Percentiles rank a stretch among this genome's conserved stretches.
Conservation (phyloP, 2,113 vertebrate species). For the Paramisgurnus dabryanus region DNA sequence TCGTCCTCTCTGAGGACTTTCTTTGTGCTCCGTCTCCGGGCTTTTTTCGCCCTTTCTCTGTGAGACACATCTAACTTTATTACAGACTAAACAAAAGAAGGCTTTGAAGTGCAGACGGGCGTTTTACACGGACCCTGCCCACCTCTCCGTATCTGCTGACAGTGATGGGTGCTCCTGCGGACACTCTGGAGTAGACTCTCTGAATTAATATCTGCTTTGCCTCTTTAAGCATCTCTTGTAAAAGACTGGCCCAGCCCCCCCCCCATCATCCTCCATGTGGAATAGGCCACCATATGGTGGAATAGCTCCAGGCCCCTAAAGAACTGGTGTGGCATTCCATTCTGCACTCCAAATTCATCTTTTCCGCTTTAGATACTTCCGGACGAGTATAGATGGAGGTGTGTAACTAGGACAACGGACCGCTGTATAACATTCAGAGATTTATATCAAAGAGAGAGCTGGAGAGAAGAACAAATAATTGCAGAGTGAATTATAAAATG, state of each 20-base stretch:
- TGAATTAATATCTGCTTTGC: conserved; percentile 59
- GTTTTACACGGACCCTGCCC: conserved; percentile 44
- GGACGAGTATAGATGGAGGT: conserved; percentile 18
- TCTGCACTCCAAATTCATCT: conserved; percentile 52
- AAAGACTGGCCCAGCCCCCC: conserved; percentile 55
- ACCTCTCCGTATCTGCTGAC: conserved; percentile 34
- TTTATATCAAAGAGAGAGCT: conserved; percentile 5
- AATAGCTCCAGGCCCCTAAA: conserved; percentile 66
- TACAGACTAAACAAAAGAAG: conserved; percentile 58
- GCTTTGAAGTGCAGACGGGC: conserved; percentile 47
- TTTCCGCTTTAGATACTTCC: conserved; percentile 37
- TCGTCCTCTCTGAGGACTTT: conserved; percentile 51
- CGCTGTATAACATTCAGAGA: background rate
- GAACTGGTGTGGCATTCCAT: conserved; percentile 61
- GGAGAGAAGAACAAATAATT: background rate
- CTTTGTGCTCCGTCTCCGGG: conserved; percentile 46
- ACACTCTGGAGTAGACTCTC: conserved; percentile 47
- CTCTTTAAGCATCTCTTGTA: conserved; percentile 56
- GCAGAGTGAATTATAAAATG: background rate
- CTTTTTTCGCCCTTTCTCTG: conserved; percentile 46
- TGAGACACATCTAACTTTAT: conserved; percentile 58
- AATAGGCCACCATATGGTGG: conserved; percentile 74
- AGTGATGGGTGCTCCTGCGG: conserved; percentile 46
- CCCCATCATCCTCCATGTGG: conserved; percentile 52
- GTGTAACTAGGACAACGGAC: conserved; percentile 23